phyloP scores from a whole-genome alignment of 2,797 vertebrate genomes.

The Anniella stebbinsi region DNA sequence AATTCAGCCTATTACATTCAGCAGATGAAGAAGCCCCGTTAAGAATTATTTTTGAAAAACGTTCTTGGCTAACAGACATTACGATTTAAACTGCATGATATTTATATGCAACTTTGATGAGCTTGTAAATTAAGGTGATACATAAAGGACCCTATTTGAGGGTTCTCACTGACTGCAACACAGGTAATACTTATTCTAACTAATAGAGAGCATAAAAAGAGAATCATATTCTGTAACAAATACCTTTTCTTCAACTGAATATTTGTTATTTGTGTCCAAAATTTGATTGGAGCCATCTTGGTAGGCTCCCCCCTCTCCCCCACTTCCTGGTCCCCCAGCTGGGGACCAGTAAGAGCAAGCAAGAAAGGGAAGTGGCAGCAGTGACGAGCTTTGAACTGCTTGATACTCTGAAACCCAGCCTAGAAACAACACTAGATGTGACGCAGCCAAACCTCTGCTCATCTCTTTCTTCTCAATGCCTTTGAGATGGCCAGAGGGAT shows the following conservation, averaged over 20 bases:
- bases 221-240: not conserved
- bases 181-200: not conserved
- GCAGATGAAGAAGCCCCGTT: not conserved
- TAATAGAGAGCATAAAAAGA: not conserved
- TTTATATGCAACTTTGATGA: not conserved
- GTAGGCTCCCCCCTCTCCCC: too few species aligned
- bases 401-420: not conserved
- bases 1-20: not conserved
- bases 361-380: not conserved
- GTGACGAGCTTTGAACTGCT: not conserved
- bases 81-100: not conserved
- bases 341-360: not conserved
- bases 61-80: not conserved
- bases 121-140: conserved; percentile 10
- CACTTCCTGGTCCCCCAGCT: too few species aligned
- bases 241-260: not conserved
- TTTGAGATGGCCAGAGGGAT: not conserved
- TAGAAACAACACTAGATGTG: not conserved
- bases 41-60: not conserved
- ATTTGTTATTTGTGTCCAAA: not conserved
- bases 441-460: not conserved
- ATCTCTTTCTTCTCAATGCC: not conserved
- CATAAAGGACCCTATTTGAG: not conserved
- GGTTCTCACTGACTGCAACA: not conserved
- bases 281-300: not conserved